Conservation (phyloP, 2,797 vertebrate genomes). For the Momotus momota region DNA sequence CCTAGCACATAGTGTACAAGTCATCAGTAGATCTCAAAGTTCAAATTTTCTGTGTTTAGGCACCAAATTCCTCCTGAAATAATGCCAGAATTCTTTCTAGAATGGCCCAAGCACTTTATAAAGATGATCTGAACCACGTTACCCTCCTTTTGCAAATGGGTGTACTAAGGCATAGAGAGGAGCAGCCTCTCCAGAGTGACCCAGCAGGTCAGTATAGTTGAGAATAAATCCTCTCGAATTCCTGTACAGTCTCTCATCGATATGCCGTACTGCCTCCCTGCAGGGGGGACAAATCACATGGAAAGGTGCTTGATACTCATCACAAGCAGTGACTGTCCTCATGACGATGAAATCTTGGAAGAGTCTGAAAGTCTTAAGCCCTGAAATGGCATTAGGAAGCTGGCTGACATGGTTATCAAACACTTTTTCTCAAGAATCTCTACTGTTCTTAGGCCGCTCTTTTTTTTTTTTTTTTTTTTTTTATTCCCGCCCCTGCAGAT, state of each 20-base stretch:
- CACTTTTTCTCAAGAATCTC: conserved; percentile 17
- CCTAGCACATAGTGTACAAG: not conserved
- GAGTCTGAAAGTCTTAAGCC: conserved; percentile 24
- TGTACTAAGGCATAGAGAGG: not conserved
- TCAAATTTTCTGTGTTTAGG: not conserved
- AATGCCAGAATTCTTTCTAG: not conserved
- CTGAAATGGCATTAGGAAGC: not conserved
- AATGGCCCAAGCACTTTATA: conserved; percentile 56
- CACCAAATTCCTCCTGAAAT: not conserved
- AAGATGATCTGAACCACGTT: not conserved
- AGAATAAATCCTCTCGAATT: not conserved
- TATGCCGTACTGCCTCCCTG: conserved; percentile 1
- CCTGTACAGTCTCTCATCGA: not conserved
- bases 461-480: not conserved
- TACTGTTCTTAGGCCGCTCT: not conserved
- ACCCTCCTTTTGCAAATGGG: not conserved
- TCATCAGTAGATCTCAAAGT: not conserved
- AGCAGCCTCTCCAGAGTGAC: not conserved
- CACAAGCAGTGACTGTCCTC: not conserved
- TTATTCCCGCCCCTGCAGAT: not conserved
- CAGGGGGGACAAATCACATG: not conserved
- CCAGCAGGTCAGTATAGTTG: not conserved
- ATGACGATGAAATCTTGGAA: not conserved
- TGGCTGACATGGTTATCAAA: conserved; percentile 39
- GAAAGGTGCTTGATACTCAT: conserved; percentile 63